Conservation (phyloP, 2,888 invertebrate species). For the Homarus gammarus region DNA sequence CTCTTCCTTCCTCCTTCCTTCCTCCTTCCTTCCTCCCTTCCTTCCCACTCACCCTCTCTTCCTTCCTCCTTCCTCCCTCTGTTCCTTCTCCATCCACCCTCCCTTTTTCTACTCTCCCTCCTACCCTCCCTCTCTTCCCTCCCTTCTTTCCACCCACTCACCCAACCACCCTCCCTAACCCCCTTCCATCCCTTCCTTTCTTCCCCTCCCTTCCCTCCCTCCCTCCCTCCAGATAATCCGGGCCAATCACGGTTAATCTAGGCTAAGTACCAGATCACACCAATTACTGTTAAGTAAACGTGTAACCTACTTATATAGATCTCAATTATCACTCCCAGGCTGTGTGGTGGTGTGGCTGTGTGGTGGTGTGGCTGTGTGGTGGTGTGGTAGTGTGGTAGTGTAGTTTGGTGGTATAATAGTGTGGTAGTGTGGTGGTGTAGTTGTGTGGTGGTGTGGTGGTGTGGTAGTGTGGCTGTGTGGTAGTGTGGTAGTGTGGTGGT, state of each 20-base stretch:
- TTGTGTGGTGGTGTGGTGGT: not conserved
- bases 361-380: not conserved
- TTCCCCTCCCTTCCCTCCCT: not conserved
- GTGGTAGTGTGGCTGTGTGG: not conserved
- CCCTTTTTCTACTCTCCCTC: too few relatives aligned
- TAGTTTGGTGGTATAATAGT: not conserved
- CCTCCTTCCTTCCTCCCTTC: too few relatives aligned
- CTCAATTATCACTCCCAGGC: conserved; percentile 29
- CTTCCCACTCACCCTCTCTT: too few relatives aligned
- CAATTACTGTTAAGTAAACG: conserved; percentile 68
- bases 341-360: not conserved
- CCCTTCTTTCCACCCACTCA: not conserved
- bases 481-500: not conserved
- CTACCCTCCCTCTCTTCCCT: not conserved
- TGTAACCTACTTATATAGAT: conserved; percentile 60
- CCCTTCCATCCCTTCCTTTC: conserved; percentile 2
- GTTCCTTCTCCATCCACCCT: too few relatives aligned
- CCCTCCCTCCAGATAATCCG: conserved; percentile 32
- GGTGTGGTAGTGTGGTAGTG: not conserved
- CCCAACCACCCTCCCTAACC: conserved; percentile 5
- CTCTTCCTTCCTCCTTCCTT: too few relatives aligned
- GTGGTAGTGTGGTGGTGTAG: not conserved
- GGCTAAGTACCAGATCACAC: conserved; percentile 37
- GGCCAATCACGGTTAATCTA: conserved; percentile 33
- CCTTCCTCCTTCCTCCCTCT: too few relatives aligned